Base-by-base conservation (phyloP, 2,797 vertebrate species). In the Rhinogobio ventralis region DNA sequence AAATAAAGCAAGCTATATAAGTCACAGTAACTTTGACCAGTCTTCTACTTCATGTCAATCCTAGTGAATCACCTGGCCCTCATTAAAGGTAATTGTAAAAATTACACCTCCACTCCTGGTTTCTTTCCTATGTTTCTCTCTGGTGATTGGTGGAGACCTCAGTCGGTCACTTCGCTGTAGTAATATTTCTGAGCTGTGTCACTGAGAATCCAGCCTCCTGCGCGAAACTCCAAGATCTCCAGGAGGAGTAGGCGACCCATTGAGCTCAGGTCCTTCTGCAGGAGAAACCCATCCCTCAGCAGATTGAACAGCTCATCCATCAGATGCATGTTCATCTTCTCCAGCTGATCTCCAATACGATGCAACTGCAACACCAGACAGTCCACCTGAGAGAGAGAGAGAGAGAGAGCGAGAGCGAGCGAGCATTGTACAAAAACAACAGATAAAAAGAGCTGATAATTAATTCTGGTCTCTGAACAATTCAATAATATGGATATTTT, bases 271-370 rank as follows among this genome's bases (percentile, higher is more conserved):
- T 94, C 95, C 5, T 95, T 93, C 75, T 96, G 96, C 23, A 99
- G 94, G 45, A 99, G 95, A 93, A 60, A 99, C 57, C 97, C 97
- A 0, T 99, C 98, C 49, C 98, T 94, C 73, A 99, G 94, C 73
- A 97, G 93, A 87, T 95, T 96, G 91, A 99, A 99, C 79, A 99
- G 96, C 89, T 99, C 97, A 0, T 99, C 97, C 98, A 99, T 99
- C 53, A 96, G 94, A 91, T 95, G 96, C 57, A 87, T 82, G 71
- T 96, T 97, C 94, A 96, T 95, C 92, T 95, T 97, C 92, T 99
- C 97, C 91, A 99, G 94, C 95, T 99, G 98, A 88, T 99, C 97
- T 0, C 98, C 98, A 0, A 99, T 97, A 7, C 97, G 96, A 85
- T 99, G 98, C 86, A 99, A 95, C 96, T 99, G 97, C 75, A 98